Evolutionary conservation across 1,140 invertebrate species (phyloP), one percentile per base, ranked within the genome.

Genomic region (Anoplolepis gracilipes): DNA sequence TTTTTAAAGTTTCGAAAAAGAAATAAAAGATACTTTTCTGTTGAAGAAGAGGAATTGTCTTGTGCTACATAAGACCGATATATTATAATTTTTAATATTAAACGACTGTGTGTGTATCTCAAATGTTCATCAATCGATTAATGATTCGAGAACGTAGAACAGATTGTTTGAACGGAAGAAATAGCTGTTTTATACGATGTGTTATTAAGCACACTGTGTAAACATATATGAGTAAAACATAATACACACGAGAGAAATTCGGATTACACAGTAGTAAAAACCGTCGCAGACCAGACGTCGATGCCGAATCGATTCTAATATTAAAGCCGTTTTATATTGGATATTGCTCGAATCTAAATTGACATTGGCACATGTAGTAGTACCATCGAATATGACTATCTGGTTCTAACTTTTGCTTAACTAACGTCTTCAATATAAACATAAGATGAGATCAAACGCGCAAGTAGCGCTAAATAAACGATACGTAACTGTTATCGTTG

Each of bases 251-350:
- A 36, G 62, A 53, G 30, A 59, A 46, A 62, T 28, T 57, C 49
- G 36, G 22, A 4, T 62, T 2, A 11, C 10, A 7, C 69, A 84
- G 69, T 84, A 30, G 36, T 75, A 75, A 84, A 73, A 49, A 13
- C 69, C 36, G 16, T 61, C 36, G 28, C n/a, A 33, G 39, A 61
- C 39, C 55, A 62, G 79, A 84, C 28, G 10, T 57, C 33, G 62
- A 59, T 19, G 30, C 65, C 42, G 46, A 64, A 19, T 69, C 46
- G 42, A 39, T 79, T 79, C 77, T 69, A 79, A 69, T 69, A 79
- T 79, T 79, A 69, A 69, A 55, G 7, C 16, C 59, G 59, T 10
- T 67, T 67, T 55, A 67, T 49, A 49, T 79, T 39, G 61, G 33
- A 67, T 4, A 36, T 46, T 30, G 42, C n/a, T 78, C 10, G 7